A percentile compares a stretch with the other conserved stretches of the same genome.
These are phyloP conservation scores for Oeneis ivallda DNA, from an alignment of 2,888 invertebrate genomes.

Conservation along the genomic window DNA sequence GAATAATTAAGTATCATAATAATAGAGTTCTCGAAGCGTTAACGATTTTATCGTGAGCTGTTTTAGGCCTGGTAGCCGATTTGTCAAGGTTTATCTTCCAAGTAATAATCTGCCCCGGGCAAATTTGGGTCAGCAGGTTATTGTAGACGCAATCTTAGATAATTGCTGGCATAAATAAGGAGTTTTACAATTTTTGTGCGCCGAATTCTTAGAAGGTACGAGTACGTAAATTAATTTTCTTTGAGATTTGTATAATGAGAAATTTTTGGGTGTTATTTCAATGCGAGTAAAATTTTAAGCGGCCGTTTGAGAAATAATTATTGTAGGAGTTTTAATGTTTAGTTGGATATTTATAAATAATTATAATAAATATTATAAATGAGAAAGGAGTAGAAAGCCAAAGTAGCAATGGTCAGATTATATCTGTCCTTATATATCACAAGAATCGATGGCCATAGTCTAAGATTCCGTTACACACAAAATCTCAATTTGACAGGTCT, in stretches of 20 bases:
- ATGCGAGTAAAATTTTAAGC: background rate
- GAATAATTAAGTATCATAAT: background rate
- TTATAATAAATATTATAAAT: no score
- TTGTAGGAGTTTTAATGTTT: no score
- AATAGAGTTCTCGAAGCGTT: constrained; percentile 1
- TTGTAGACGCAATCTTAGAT: constrained; percentile 17
- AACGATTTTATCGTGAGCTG: constrained; percentile 13
- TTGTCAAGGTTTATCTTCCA: constrained; percentile 15
- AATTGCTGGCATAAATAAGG: constrained; percentile 14
- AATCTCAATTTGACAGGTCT: no score
- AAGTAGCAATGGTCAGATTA: no score
- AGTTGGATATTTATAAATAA: background rate
- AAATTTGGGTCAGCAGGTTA: constrained; percentile 20
- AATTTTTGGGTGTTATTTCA: background rate
- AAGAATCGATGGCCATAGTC: no score
- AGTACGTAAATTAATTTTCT: constrained; percentile 13
- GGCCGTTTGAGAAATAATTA: background rate
- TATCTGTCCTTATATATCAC: no score
- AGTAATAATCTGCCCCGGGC: constrained; percentile 19
- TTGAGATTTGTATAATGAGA: constrained; percentile 3
- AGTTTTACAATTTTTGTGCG: constrained; percentile 12
- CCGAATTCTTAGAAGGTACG: background rate
- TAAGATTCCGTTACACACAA: no score
- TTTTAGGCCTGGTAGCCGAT: constrained; percentile 17
- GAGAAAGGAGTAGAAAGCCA: no score